These are phyloP conservation scores for Catocala fraxini DNA, from an alignment of 2,888 invertebrate genomes.

Conservation along the genomic window DNA sequence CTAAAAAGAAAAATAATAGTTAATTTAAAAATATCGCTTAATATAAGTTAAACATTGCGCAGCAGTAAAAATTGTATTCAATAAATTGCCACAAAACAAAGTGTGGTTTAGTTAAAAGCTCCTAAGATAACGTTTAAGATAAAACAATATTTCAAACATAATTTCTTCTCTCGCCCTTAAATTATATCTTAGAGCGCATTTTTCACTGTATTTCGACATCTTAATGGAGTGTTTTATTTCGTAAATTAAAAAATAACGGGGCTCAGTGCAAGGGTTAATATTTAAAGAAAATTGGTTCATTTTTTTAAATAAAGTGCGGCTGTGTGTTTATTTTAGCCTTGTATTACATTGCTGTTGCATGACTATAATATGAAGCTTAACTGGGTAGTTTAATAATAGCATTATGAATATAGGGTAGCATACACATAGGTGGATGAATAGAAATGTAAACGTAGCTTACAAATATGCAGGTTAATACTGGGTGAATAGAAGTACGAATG, in stretches of 20 bases:
- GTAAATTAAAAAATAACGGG: conserved; percentile 14
- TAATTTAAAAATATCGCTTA: background rate
- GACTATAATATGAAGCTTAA: no score
- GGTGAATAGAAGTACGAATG: no score
- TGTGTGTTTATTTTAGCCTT: background rate
- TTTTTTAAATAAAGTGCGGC: conserved; percentile 1
- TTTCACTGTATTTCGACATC: conserved; percentile 14
- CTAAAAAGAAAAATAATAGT: no score
- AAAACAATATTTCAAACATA: conserved; percentile 21
- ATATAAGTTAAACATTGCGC: conserved; percentile 1
- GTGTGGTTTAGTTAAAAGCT: conserved; percentile 10
- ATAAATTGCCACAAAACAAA: conserved; percentile 10
- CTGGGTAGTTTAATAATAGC: no score
- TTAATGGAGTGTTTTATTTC: conserved; percentile 16
- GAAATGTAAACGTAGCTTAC: no score
- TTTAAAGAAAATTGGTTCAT: conserved; percentile 8
- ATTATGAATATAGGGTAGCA: no score
- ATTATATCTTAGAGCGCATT: conserved; percentile 18
- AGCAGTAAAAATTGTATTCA: background rate
- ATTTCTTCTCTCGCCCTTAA: conserved; percentile 14
- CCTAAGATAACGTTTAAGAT: conserved; percentile 13
- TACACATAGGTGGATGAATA: no score
- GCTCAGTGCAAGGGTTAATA: conserved; percentile 8
- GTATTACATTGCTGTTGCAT: no score
- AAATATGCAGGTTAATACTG: no score